phyloP scores from a whole-genome alignment of 2,113 vertebrate genomes.

The Zosterops pallidus region DNA sequence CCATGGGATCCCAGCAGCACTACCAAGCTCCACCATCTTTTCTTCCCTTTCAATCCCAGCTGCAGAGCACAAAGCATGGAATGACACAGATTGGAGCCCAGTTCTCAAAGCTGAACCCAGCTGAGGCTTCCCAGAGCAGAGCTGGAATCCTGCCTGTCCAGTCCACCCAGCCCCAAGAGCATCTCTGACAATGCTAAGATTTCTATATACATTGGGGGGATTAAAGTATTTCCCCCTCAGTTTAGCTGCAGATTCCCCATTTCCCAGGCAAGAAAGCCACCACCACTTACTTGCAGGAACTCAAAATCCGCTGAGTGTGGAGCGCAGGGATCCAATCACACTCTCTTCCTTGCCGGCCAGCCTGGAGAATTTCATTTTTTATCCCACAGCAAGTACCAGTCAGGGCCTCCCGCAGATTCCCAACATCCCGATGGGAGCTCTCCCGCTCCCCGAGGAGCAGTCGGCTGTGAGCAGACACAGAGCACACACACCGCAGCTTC shows the following conservation, averaged over 20 bases:
- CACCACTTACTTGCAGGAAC: conserved; percentile 15
- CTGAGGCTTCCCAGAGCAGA: not conserved
- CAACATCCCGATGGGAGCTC: not conserved
- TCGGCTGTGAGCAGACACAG: not conserved
- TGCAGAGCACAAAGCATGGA: not conserved
- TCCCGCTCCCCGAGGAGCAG: not conserved
- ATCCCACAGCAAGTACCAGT: rapidly evolving
- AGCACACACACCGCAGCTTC: not conserved
- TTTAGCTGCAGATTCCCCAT: not conserved
- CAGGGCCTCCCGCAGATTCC: rapidly evolving
- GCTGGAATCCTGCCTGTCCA: not conserved
- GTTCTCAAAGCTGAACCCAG: rapidly evolving
- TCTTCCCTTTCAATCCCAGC: not conserved
- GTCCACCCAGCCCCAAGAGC: not conserved
- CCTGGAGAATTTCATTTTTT: not conserved
- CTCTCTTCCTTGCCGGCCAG: not conserved
- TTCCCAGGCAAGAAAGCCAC: not conserved
- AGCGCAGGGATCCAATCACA: not conserved
- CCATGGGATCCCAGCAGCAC: rapidly evolving
- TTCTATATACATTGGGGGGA: rapidly evolving
- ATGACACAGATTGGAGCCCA: not conserved
- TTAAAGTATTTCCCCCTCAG: rapidly evolving
- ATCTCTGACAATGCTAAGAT: rapidly evolving
- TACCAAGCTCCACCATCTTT: not conserved
- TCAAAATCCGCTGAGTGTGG: not conserved